Base-by-base conservation (phyloP, 2,113 vertebrate genomes). In the Orycteropus afer region DNA sequence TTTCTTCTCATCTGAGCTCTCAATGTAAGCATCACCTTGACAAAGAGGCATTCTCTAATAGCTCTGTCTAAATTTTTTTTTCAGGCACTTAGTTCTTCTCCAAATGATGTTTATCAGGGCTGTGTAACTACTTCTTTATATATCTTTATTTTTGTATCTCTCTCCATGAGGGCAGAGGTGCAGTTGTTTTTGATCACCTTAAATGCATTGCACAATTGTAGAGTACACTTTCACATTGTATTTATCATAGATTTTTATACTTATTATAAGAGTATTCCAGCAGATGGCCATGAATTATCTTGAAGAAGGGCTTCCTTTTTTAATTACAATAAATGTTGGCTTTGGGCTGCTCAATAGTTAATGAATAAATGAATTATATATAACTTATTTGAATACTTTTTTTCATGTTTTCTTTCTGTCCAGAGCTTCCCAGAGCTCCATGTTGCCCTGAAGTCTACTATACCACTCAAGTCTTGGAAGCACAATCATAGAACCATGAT, bases 1-100 rank as follows among this genome's bases (percentile, higher is more conserved):
- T 57, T 93, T 96, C 22, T 91, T 95, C 37, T 63, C 14, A 53
- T 83, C 45, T 90, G 49, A 90, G 34, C 84, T 63, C 18, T 71
- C 37, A 90, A 7, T 88, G 45, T 90, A 49, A 84, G 7, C 81
- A 90, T 77, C 5, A 23, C 17, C 32, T 78, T 32, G 23, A 17
- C 22, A 86, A 76, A 59, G 25, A 82, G 34, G 37, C 0, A 29
- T 77, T 91, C 27, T 84, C 45, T 78, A 67, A 25, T 23, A 81
- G 17, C 5, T 61, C 20, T 59, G 49, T 51, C 40, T n/a, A 57
- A 92, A 76, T 86, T 86, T 34, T 0, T 37, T 69, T 86, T 47
- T n/a, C 40, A 69, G 8, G 11, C 5, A 22, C 9, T 51, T 91
- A 37, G 74, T 76, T 69, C 34, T 71, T 71, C 15, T 22, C 40